Conservation (phyloP, 2,113 vertebrate genomes). For the Leptosomus discolor region DNA sequence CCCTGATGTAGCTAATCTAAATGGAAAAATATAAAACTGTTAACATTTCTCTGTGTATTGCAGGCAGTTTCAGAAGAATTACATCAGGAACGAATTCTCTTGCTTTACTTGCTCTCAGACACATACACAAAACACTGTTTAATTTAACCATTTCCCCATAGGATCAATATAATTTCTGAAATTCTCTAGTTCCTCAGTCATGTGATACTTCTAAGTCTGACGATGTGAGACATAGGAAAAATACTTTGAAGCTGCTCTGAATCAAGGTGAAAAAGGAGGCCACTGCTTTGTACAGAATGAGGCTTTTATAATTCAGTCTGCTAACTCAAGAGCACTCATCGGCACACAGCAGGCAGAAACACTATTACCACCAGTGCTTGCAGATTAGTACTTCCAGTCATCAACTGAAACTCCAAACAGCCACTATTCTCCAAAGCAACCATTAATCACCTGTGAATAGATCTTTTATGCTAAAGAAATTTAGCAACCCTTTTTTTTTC, state of each 20-base stretch:
- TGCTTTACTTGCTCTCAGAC: neutral
- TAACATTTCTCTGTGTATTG: neutral
- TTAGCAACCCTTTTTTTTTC: neutral
- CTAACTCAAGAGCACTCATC: neutral
- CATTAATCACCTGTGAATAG: neutral
- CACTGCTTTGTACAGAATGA: neutral
- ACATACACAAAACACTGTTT: neutral
- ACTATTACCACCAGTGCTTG: neutral
- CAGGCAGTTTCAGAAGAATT: neutral
- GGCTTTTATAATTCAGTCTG: neutral
- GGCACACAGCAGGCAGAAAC: neutral
- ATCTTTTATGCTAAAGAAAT: neutral
- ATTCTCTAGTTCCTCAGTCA: neutral
- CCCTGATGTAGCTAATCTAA: neutral
- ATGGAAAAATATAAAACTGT: neutral
- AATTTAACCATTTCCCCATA: neutral
- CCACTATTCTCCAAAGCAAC: neutral
- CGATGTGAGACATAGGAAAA: neutral
- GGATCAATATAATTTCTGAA: neutral
- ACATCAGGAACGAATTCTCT: neutral
- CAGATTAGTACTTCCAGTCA: conserved; percentile 11
- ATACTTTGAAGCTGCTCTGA: neutral
- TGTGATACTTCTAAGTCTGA: neutral
- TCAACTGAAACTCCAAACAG: neutral
- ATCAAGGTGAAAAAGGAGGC: neutral